A percentile compares a stretch with the other conserved stretches of the same genome.
These are phyloP conservation scores for Cryptomyrus ogoouensis DNA, from an alignment of 2,113 vertebrate genomes.

Conservation along the genomic window DNA sequence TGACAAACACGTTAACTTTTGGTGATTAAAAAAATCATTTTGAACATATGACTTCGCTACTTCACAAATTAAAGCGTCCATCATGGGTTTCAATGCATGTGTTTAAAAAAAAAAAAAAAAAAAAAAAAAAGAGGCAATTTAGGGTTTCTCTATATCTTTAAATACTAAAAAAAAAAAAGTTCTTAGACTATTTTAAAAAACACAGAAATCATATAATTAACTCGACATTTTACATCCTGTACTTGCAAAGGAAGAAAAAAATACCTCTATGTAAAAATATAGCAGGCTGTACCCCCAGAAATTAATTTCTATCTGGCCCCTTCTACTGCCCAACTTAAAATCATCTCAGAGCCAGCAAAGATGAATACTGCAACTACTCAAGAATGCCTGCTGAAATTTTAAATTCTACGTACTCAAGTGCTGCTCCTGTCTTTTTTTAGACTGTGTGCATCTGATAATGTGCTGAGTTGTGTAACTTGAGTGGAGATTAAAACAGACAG, in stretches of 20 bases:
- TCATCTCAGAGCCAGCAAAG: neutral
- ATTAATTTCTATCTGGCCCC: no score
- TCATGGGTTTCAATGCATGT: neutral
- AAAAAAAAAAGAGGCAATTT: neutral
- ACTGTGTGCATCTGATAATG: neutral
- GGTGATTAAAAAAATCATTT: neutral
- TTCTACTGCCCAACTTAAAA: neutral
- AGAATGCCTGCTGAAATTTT: neutral
- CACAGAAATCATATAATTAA: neutral
- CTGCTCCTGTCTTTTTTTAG: neutral
- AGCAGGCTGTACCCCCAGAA: neutral
- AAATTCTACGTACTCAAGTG: neutral
- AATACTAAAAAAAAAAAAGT: neutral
- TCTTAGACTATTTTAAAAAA: neutral
- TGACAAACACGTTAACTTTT: neutral
- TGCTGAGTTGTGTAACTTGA: slow-evolving; percentile 2
- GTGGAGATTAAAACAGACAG: slow-evolving; percentile 4
- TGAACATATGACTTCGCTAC: neutral
- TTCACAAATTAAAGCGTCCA: neutral
- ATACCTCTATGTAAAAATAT: slow-evolving; percentile 19
- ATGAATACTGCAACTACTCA: neutral
- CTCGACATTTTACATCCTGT: neutral
- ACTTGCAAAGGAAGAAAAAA: neutral
- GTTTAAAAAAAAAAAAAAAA: neutral
- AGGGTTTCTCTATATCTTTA: neutral